Evolutionary conservation across 2,113 vertebrate genomes (phyloP).

Genomic region (Hippocampus comes): DNA sequence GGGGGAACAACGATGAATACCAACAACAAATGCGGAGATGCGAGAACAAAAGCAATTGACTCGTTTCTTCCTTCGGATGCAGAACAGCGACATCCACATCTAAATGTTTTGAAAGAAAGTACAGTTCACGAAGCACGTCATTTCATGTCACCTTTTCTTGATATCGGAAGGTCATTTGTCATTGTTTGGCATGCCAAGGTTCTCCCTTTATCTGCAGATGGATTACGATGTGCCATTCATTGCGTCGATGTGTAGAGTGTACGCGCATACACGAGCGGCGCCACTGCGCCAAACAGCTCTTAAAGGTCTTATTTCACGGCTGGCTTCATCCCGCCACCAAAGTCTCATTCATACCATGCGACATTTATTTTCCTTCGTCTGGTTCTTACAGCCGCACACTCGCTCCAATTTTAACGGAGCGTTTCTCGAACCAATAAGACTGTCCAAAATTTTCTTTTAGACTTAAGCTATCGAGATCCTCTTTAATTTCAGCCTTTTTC

Average conservation of each 20-base stretch:
- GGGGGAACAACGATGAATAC: background rate
- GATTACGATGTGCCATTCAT: constrained; percentile 24
- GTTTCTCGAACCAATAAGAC: too few relatives aligned
- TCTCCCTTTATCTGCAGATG: constrained; percentile 49
- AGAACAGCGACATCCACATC: background rate
- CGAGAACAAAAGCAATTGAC: background rate
- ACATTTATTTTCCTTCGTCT: constrained; percentile 6
- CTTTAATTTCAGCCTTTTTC: too few relatives aligned
- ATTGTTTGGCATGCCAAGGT: constrained; percentile 56
- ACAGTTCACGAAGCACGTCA: constrained; percentile 22
- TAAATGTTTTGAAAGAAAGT: background rate
- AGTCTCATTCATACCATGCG: background rate
- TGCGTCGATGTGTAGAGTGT: background rate
- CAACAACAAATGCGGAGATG: background rate
- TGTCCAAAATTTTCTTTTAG: too few relatives aligned
- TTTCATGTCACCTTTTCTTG: constrained; percentile 48
- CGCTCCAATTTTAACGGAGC: too few relatives aligned
- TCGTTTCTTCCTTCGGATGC: background rate
- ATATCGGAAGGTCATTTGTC: constrained; percentile 50
- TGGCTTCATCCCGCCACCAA: constrained; percentile 38
- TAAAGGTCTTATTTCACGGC: constrained; percentile 60
- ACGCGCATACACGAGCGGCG: constrained; percentile 3
- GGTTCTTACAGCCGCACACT: background rate
- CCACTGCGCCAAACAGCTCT: constrained; percentile 23
- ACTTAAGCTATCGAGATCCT: too few relatives aligned